Base-by-base conservation (phyloP, 2,113 vertebrate genomes). In the Xyliphius kryptos region DNA sequence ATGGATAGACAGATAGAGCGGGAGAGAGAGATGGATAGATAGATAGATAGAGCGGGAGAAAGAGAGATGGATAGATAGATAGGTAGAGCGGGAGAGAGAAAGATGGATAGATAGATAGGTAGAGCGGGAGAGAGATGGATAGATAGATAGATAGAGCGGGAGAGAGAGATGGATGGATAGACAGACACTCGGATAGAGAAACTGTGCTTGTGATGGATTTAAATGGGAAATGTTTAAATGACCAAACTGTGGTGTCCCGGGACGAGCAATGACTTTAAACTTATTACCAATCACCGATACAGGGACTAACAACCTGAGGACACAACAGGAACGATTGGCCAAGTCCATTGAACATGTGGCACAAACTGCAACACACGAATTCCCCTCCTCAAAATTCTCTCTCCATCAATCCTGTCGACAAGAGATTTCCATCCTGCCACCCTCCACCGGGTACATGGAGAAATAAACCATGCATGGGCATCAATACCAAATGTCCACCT, bases 401-500 rank as follows among this genome's bases (percentile, higher is more conserved):
- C 9, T 64, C 38, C 43, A 62, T 52, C 13, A 40, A n/a, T 62
- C 1, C 59, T 62, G 2, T 52, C 32, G 40, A 22, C 58, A 62
- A 40, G 26, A 14, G 32, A 63, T 38, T 9, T 57, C 52, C 61
- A 63, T 9, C 16, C 17, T 5, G 15, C 11, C 52, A 69, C 51
- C 16, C 48, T 43, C 17, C 40, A 68, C 5, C 20, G 20, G 32
- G 22, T 69, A 10, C 62, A 69, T 19, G 60, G n/a, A n/a, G n/a
- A n/a, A n/a, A n/a, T n/a, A n/a, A n/a, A n/a, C n/a, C n/a, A n/a
- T n/a, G n/a, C n/a, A n/a, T n/a, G n/a, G n/a, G n/a, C n/a, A n/a
- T n/a, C n/a, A 9, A 40, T 57, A 10, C 37, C 68, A 37, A 69
- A 58, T 6, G 53, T 69, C 9, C 52, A 63, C 53, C 41, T 63